A percentile compares a stretch with the other conserved stretches of the same genome.
Conservation (phyloP, 2,113 vertebrate species). For the Haemorhous mexicanus region DNA sequence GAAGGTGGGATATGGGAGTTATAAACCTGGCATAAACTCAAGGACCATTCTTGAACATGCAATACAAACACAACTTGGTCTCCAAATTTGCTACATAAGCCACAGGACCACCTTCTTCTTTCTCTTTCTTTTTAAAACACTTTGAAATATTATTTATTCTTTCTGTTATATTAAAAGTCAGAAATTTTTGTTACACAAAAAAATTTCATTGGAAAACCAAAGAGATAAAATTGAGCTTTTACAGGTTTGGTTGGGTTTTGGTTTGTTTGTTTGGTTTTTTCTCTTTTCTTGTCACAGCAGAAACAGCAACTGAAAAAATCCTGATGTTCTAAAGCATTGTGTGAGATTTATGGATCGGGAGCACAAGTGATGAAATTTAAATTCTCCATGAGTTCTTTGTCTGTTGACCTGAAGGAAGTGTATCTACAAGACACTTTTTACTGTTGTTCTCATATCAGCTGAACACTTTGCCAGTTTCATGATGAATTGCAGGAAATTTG, state of each 20-base stretch:
- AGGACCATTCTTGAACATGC: background rate
- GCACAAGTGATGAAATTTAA: background rate
- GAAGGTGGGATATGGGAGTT: background rate
- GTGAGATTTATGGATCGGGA: background rate
- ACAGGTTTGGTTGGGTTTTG: background rate
- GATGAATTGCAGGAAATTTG: background rate
- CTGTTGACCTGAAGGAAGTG: background rate
- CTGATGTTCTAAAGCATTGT: background rate
- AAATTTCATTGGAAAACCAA: background rate
- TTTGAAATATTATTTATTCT: background rate
- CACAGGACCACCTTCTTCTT: background rate
- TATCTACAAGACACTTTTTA: background rate
- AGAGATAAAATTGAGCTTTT: background rate
- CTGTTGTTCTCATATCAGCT: background rate
- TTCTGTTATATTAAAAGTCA: background rate
- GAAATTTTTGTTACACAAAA: background rate
- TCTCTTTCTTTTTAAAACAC: background rate
- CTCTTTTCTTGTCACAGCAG: background rate
- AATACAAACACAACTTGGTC: background rate
- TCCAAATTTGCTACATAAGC: background rate
- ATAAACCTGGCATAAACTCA: background rate
- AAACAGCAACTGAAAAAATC: background rate
- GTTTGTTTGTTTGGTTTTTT: too few species aligned
- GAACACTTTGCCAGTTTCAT: background rate
- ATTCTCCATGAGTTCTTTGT: background rate